Evolutionary conservation across 2,797 vertebrate genomes (phyloP), one percentile per base, ranked within the genome.

Genomic region (Etheostoma nigrum): DNA sequence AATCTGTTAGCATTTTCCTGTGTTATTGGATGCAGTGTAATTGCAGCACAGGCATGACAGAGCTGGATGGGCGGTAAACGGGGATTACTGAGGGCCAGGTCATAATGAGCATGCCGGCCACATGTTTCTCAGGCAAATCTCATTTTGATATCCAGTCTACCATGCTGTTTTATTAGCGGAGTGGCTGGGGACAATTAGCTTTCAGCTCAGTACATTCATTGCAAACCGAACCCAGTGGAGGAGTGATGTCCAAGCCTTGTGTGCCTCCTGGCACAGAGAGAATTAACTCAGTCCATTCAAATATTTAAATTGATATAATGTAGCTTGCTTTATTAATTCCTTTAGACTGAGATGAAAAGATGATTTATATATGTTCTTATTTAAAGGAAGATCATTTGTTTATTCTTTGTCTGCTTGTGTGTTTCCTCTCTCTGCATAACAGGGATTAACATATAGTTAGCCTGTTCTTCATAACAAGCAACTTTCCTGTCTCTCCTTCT

Each of bases 1-100:
- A 96, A 96, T 96, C 95, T 96, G 95, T 93, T 94, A 93, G 92
- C 89, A 90, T 96, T 95, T 95, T 67, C 80, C 74, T 76, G 79
- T 74, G 79, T 87, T 90, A 92, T 89, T 76, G 59, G 90, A 92
- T 87, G 90, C 93, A 84, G 79, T 88, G 92, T 96, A 94, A 95
- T 96, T 95, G 95, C 91, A 94, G 92, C 94, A 92, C 91, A 93
- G 94, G 90, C 86, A 92, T 94, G 93, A 93, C 92, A 69, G 92
- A 93, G 95, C 91, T 87, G 89, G 93, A 94, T 87, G 87, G 89
- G 87, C 82, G 48, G 83, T 92, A 94, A 93, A 93, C 63, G 67
- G 89, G 93, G 94, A 96, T 96, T 95, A 96, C 91, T 90, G 88
- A 69, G 74, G 72, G 45, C 54, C 59, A 74, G 78, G 89, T 83